Conservation (phyloP, 1,140 invertebrate genomes). For the Drosophila chauvacae region DNA sequence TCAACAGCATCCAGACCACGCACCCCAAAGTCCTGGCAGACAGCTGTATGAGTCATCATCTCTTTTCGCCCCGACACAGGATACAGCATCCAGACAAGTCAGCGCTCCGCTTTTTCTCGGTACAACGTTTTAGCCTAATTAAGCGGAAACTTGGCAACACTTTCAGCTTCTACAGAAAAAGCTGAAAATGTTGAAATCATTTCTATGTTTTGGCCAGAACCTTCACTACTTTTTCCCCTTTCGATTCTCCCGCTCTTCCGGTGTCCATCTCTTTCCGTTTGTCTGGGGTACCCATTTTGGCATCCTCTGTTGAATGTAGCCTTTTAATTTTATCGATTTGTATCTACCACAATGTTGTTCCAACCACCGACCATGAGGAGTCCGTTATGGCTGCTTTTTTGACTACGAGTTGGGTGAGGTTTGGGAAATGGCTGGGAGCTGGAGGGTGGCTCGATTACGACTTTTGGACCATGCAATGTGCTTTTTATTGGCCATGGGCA, state of each 20-base stretch:
- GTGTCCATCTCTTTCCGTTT: slow-evolving; percentile 13
- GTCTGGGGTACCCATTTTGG: slow-evolving; percentile 19
- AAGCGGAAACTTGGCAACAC: slow-evolving; percentile 76
- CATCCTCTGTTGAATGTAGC: slow-evolving; percentile 33
- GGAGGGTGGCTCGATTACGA: slow-evolving; percentile 18
- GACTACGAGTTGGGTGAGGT: slow-evolving; percentile 40
- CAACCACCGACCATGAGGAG: slow-evolving; percentile 30
- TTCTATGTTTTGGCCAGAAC: slow-evolving; percentile 30
- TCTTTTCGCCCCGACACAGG: slow-evolving; percentile 27
- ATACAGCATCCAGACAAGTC: slow-evolving; percentile 29
- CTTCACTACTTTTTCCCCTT: slow-evolving; percentile 9
- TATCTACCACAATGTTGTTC: slow-evolving; percentile 46
- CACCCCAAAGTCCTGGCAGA: slow-evolving; percentile 34
- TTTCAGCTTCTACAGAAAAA: slow-evolving; percentile 39
- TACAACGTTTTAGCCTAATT: slow-evolving; percentile 72
- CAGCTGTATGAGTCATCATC: slow-evolving; percentile 47
- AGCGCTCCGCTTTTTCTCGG: not conserved
- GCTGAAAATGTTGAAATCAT: slow-evolving; percentile 18
- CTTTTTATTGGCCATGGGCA: slow-evolving; percentile 72
- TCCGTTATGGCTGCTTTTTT: slow-evolving; percentile 49
- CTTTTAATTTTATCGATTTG: slow-evolving; percentile 76
- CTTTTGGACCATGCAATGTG: slow-evolving; percentile 65
- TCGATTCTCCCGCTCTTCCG: slow-evolving; percentile 14
- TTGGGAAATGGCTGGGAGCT: slow-evolving; percentile 14
- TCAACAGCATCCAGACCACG: slow-evolving; percentile 38